Conservation (phyloP, 2,113 vertebrate species). For the Equus przewalskii region DNA sequence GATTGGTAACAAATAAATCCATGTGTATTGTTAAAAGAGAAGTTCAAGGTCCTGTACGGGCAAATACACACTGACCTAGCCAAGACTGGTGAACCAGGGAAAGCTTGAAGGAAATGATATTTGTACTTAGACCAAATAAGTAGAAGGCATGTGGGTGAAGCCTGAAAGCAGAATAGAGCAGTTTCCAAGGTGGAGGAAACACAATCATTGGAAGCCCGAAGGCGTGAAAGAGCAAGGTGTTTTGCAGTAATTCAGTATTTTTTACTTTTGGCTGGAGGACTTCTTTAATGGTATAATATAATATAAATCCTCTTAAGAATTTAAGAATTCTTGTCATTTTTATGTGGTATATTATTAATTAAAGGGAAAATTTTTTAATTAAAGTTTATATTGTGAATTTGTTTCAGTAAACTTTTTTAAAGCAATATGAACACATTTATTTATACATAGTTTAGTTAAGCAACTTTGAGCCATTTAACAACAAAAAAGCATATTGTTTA, state of each 20-base stretch:
- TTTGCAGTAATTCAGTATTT: neutral
- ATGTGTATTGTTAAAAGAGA: neutral
- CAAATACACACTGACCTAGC: neutral
- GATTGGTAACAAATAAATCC: neutral
- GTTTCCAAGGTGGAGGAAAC: neutral
- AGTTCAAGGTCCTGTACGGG: neutral
- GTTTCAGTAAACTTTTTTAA: slow-evolving; percentile 18
- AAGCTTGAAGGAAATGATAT: neutral
- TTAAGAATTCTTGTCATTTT: neutral
- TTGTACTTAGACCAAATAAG: neutral
- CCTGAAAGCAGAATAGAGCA: neutral
- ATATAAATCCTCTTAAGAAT: neutral
- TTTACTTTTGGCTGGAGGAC: neutral
- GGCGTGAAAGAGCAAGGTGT: neutral
- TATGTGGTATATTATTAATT: neutral
- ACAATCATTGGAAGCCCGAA: neutral
- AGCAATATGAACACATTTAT: neutral
- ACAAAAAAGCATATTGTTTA: neutral
- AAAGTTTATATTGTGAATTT: neutral
- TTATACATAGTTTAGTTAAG: neutral
- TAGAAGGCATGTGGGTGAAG: neutral
- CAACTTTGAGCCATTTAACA: neutral
- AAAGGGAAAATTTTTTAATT: neutral
- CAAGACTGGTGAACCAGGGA: neutral
- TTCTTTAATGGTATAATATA: slow-evolving; percentile 18